Base-by-base conservation (phyloP, 2,888 invertebrate genomes). In the Drosophila quinaria region DNA sequence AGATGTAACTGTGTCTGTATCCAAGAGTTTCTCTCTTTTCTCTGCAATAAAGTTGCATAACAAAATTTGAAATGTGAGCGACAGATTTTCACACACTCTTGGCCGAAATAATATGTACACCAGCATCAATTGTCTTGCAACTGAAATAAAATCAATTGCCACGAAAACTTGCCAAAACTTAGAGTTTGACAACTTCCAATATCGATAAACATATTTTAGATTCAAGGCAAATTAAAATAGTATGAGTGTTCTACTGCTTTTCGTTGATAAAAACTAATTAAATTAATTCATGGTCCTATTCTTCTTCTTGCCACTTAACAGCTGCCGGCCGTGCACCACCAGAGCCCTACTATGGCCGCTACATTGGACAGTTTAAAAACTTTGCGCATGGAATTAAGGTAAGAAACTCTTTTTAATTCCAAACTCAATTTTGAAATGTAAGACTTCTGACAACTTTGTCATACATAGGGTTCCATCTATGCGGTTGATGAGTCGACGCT, bases 401-500 rank as follows among this genome's bases (percentile, higher is more conserved):
- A 78, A 56, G 71, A 25, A 19, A 44, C 13, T 51, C n/a, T 9
- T 10, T 1, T 9, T 15, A 46, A 25, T 47, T 10, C 19, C 1
- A 13, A 15, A 35, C 22, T 25, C 19, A 15, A 39, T n/a, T 22
- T 9, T 3, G 11, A 10, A 37, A 10, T 35, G 22, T 31, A 25
- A 33, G 31, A 15, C 33, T 54, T 41, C 44, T 5, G 11, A 11
- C 29, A 41, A 10, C 10, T 55, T 60, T 35, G 17, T 22, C 25
- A 15, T 49, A 49, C 22, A 49, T 70, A 94, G 80, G 98, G 98
- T 35, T 95, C 95, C 1, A 97, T 96, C 31, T 98, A 96, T 93
- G 97, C 97, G 0, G 97, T 97, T 6, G 98, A 98, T 91, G 97
- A 98, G 91, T 95, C 94, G 90, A 98, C 97, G 17, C 94, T 98